Percentiles rank a stretch among this genome's conserved stretches.
These are phyloP conservation scores for Symphodus melops DNA, from an alignment of 2,113 vertebrate genomes.

Conservation along the genomic window DNA sequence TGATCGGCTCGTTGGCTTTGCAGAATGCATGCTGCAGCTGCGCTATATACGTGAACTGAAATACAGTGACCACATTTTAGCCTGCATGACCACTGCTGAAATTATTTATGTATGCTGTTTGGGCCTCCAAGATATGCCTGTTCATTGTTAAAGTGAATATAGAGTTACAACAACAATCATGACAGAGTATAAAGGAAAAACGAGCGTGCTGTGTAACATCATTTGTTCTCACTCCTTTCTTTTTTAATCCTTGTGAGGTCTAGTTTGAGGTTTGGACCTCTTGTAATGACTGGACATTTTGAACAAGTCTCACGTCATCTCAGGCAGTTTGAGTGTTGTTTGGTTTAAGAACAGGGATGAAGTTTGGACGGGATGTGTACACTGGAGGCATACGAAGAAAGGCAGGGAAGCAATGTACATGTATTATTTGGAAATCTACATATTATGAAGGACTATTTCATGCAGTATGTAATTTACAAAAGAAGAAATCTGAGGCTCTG, in stretches of 20 bases:
- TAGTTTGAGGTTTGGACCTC: not conserved
- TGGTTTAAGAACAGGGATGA: not conserved
- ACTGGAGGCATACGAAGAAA: not conserved
- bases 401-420: not conserved
- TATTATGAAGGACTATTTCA: not conserved
- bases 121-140: not conserved
- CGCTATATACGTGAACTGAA: no score
- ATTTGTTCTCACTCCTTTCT: not conserved
- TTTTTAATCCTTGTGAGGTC: not conserved
- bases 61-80: no score
- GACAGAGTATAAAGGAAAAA: not conserved
- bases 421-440: not conserved
- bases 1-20: no score
- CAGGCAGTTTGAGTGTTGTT: not conserved
- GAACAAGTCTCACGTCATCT: not conserved
- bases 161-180: not conserved
- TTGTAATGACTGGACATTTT: not conserved
- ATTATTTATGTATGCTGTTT: not conserved
- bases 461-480: not conserved
- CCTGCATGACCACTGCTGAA: no score
- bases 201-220: conserved; percentile 1
- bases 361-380: not conserved
- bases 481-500: not conserved
- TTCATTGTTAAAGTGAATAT: not conserved
- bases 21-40: no score